phyloP scores from a whole-genome alignment of 2,888 invertebrate species.

The Callimorpha dominula region DNA sequence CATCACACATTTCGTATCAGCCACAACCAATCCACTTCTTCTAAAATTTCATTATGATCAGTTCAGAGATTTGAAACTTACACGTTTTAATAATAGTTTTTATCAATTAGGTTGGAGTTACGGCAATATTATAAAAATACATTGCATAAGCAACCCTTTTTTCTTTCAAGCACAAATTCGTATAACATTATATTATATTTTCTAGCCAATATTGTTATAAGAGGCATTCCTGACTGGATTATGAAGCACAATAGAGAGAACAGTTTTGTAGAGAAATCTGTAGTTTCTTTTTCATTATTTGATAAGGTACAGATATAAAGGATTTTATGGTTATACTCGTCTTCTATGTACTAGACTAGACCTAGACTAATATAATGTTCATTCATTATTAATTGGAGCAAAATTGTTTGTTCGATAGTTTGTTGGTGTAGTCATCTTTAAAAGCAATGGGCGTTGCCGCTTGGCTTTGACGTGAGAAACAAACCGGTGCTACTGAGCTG shows the following conservation, averaged over 20 bases:
- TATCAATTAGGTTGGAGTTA: too few species aligned
- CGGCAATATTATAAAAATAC: neutral
- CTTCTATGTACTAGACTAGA: slow-evolving; percentile 22
- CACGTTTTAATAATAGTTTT: too few species aligned
- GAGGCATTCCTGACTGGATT: neutral
- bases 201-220: neutral
- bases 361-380: slow-evolving; percentile 34
- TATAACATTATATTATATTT: neutral
- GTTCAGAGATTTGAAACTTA: too few species aligned
- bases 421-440: slow-evolving; percentile 36
- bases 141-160: neutral
- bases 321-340: slow-evolving; percentile 25
- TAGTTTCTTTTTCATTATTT: slow-evolving; percentile 21
- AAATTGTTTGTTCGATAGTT: slow-evolving; percentile 50
- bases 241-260: slow-evolving; percentile 10
- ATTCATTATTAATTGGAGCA: slow-evolving; percentile 45
- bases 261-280: slow-evolving; percentile 20
- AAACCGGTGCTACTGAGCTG: slow-evolving; percentile 29
- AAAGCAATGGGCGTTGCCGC: slow-evolving; percentile 33
- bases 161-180: neutral
- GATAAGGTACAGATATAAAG: slow-evolving; percentile 28
- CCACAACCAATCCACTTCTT: too few species aligned
- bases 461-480: slow-evolving; percentile 45
- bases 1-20: too few species aligned
- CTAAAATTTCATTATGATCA: neutral